Conservation (phyloP, 2,113 vertebrate species). For the Lontra canadensis region DNA sequence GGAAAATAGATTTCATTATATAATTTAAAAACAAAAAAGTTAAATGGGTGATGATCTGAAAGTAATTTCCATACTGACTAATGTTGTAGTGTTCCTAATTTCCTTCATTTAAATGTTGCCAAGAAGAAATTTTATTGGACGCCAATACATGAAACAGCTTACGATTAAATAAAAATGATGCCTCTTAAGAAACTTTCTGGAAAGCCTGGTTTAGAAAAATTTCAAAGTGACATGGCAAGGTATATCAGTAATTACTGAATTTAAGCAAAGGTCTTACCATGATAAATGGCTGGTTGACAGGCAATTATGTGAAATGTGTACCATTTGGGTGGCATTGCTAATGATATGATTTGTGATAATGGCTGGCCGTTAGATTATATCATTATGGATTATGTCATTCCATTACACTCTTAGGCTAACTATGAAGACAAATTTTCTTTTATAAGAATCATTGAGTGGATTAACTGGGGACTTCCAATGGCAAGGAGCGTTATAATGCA, state of each 20-base stretch:
- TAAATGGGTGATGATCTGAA: background rate
- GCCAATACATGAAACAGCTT: background rate
- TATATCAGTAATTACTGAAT: background rate
- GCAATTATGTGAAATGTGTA: background rate
- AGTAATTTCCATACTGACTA: background rate
- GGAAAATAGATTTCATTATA: background rate
- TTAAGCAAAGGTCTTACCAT: background rate
- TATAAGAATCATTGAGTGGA: background rate
- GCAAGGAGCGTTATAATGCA: background rate
- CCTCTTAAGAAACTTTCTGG: background rate
- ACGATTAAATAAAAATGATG: background rate
- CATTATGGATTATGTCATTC: background rate
- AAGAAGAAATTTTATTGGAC: background rate
- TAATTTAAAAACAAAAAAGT: background rate
- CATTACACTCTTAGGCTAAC: background rate
- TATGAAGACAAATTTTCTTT: background rate
- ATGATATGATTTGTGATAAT: background rate
- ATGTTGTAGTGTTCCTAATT: background rate
- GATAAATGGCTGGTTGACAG: background rate
- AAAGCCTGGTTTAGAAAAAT: background rate
- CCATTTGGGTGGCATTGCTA: background rate
- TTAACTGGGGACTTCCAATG: background rate
- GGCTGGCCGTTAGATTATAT: background rate
- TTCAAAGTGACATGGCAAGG: background rate
- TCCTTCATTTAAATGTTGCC: background rate